These are phyloP conservation scores for Spinus olivaceus DNA, from an alignment of 2,797 vertebrate species.

Conservation along the genomic window DNA sequence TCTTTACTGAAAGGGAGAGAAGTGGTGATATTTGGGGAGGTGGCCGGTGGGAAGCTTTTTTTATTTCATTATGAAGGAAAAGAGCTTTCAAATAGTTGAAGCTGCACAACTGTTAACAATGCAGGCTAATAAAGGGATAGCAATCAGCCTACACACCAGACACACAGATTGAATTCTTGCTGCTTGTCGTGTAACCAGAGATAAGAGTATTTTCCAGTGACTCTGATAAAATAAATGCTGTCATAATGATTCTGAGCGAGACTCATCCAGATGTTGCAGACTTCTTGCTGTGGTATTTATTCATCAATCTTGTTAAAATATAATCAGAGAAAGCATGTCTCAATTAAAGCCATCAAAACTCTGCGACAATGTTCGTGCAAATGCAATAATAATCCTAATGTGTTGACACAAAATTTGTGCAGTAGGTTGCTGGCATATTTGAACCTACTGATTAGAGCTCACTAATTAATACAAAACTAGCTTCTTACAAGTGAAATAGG, in stretches of 20 bases:
- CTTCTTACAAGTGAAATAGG: neutral
- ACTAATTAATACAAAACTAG: neutral
- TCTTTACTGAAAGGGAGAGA: neutral
- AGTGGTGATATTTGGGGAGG: neutral
- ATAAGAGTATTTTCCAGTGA: conserved; percentile 27
- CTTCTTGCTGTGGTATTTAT: conserved; percentile 27
- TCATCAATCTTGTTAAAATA: conserved; percentile 46
- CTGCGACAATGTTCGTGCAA: neutral
- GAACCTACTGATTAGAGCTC: neutral
- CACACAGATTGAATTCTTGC: neutral
- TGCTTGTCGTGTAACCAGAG: conserved; percentile 19
- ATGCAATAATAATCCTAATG: neutral
- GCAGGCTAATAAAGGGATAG: neutral
- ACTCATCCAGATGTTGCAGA: conserved; percentile 32
- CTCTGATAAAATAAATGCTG: conserved; percentile 21
- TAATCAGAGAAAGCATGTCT: conserved; percentile 29
- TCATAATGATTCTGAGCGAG: neutral
- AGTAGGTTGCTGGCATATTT: neutral
- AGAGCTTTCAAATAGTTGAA: neutral
- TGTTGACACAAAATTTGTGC: neutral
- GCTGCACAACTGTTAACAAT: neutral
- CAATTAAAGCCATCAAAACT: conserved; percentile 30
- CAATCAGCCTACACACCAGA: neutral
- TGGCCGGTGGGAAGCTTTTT: neutral
- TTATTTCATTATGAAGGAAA: neutral